phyloP scores from a whole-genome alignment of 2,888 invertebrate genomes.

The Dryobota labecula region DNA sequence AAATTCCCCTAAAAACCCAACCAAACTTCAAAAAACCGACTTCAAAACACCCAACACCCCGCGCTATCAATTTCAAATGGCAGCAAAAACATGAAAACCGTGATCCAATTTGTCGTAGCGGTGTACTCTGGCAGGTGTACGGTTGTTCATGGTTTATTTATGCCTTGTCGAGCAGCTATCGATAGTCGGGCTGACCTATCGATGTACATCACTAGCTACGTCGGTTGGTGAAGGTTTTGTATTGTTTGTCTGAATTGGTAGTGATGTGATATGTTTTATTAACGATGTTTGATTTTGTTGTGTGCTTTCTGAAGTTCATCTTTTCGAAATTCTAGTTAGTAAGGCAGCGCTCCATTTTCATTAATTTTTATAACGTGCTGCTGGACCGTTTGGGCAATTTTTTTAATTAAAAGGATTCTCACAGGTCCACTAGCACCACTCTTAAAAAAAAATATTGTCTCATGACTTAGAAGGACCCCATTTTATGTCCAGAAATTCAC shows the following conservation, averaged over 20 bases:
- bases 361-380: no score
- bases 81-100: slow-evolving; percentile 22
- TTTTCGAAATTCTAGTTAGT: not conserved
- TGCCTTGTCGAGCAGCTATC: slow-evolving; percentile 61
- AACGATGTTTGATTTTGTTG: slow-evolving; percentile 25
- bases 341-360: not conserved
- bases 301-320: not conserved
- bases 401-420: no score
- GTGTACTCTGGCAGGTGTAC: slow-evolving; percentile 67
- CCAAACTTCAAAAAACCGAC: slow-evolving; percentile 21
- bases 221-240: slow-evolving; percentile 39
- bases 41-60: slow-evolving; percentile 2
- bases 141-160: slow-evolving; percentile 68
- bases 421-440: no score
- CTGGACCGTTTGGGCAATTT: no score
- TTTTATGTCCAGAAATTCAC: no score
- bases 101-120: slow-evolving; percentile 54
- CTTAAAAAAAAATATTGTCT: no score
- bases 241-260: slow-evolving; percentile 40
- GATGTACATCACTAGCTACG: slow-evolving; percentile 58
- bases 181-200: slow-evolving; percentile 63
- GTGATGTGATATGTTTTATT: slow-evolving; percentile 47
- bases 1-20: not conserved
- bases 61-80: slow-evolving; percentile 34
- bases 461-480: no score